Base-by-base conservation (phyloP, 2,888 invertebrate species). In the Anthoptus insignis region DNA sequence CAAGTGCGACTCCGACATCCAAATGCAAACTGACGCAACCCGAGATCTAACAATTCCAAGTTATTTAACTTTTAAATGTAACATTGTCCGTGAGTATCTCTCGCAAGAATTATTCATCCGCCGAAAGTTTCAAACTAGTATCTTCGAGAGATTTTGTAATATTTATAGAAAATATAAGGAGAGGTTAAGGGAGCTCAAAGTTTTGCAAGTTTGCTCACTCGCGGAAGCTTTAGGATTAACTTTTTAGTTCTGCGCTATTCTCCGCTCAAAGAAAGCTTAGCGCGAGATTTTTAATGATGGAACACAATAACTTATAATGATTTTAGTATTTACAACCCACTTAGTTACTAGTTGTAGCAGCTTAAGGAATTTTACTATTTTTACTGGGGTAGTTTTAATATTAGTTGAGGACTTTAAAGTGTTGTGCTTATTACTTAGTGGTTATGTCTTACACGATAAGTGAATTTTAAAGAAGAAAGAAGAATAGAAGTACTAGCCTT, bases 81-180 rank as follows among this genome's bases (percentile, higher is more conserved):
- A 54, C 61, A 54, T 54, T 61, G 54, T 61, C 53, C 61, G 45
- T 0, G 24, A 34, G 61, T 61, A 53, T 61, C 61, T 61, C 34
- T 34, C 16, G 54, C 61, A 61, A 29, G 45, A 61, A 61, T 61
- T 61, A 61, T 61, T 61, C 61, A 61, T 61, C 54, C 54, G 61
- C 45, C 39, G 21, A 53, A 61, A 61, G 16, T 61, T 61, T 32
- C 24, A 34, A 54, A 61, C 53, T 61, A 61, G 61, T 61, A 53
- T 53, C 54, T 61, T 34, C 50, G 59, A 9, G 42, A 60, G 54
- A 61, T 61, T 61, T 61, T 61, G 61, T 61, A 54, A 54, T 60
- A 60, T 60, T 61, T 61, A 61, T 61, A 61, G 53, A 61, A 61
- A 61, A 61, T 61, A 61, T 54, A 61, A 32, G 34, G 57, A 57